phyloP scores from a whole-genome alignment of 2,113 vertebrate genomes.

The Nibea albiflora region DNA sequence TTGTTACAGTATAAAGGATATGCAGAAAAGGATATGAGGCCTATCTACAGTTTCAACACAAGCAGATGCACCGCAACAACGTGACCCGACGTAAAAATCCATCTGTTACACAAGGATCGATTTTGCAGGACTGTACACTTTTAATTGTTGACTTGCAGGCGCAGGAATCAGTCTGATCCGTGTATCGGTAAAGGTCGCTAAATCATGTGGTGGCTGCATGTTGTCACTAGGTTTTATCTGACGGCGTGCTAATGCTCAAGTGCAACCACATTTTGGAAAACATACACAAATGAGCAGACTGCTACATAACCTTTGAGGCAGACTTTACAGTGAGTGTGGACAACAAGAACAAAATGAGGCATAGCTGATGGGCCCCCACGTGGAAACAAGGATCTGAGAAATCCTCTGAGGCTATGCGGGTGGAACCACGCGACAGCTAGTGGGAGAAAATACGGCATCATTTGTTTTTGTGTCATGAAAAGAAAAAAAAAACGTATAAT shows the following conservation, averaged over 20 bases:
- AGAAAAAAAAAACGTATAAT: constrained; percentile 25
- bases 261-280: constrained; percentile 37
- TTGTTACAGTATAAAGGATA: constrained; percentile 32
- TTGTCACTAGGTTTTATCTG: constrained; percentile 19
- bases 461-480: constrained; percentile 27
- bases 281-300: constrained; percentile 34
- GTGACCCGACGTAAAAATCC: constrained; percentile 14
- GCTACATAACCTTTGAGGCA: constrained; percentile 52
- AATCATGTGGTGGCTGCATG: neutral
- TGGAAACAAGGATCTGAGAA: constrained; percentile 31
- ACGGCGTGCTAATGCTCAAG: constrained; percentile 31
- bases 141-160: constrained; percentile 8
- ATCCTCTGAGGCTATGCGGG: constrained; percentile 30
- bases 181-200: neutral
- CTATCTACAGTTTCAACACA: constrained; percentile 48
- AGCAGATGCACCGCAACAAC: constrained; percentile 32
- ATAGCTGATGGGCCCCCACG: constrained; percentile 30
- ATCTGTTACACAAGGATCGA: constrained; percentile 5
- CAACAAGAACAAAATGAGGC: constrained; percentile 19
- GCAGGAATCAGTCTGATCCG: neutral
- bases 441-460: constrained; percentile 37
- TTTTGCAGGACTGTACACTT: constrained; percentile 20
- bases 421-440: constrained; percentile 21
- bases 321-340: constrained; percentile 43
- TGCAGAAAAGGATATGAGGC: constrained; percentile 35